Conservation (phyloP, 2,888 invertebrate species). For the Tetranychus truncatus region DNA sequence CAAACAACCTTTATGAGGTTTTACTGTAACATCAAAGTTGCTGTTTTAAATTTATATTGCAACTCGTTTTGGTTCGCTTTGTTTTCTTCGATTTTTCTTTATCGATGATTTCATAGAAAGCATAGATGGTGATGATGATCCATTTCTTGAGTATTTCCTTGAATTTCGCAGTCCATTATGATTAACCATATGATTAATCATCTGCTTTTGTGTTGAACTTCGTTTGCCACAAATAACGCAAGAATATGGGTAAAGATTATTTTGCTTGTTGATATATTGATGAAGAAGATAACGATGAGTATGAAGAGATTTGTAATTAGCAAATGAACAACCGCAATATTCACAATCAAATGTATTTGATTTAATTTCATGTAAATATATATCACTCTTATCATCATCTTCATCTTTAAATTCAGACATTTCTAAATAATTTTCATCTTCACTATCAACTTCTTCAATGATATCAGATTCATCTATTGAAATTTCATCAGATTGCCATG, state of each 20-base stretch:
- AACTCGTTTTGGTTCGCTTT: neutral
- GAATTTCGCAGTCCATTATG: conserved; percentile 30
- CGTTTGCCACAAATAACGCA: conserved; percentile 23
- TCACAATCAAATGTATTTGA: neutral
- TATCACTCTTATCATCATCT: neutral
- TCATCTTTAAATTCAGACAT: neutral
- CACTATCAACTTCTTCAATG: neutral
- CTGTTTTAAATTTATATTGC: neutral
- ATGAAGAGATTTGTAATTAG: conserved; percentile 1
- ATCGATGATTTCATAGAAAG: neutral
- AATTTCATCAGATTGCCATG: too few species aligned
- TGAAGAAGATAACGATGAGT: conserved; percentile 8
- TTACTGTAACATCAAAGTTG: too few species aligned
- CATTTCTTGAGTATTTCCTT: conserved; percentile 9
- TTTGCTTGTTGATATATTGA: conserved; percentile 3
- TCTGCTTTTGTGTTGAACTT: conserved; percentile 35
- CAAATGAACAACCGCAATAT: conserved; percentile 12
- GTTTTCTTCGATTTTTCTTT: neutral
- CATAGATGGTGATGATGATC: neutral
- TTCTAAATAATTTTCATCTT: neutral
- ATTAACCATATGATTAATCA: conserved; percentile 38
- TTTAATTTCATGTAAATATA: neutral
- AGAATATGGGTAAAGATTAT: neutral
- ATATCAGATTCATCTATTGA: too few species aligned
- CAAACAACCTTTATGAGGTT: too few species aligned